Conservation (phyloP, 1,140 invertebrate genomes). For the Elymnias hypermnestra region DNA sequence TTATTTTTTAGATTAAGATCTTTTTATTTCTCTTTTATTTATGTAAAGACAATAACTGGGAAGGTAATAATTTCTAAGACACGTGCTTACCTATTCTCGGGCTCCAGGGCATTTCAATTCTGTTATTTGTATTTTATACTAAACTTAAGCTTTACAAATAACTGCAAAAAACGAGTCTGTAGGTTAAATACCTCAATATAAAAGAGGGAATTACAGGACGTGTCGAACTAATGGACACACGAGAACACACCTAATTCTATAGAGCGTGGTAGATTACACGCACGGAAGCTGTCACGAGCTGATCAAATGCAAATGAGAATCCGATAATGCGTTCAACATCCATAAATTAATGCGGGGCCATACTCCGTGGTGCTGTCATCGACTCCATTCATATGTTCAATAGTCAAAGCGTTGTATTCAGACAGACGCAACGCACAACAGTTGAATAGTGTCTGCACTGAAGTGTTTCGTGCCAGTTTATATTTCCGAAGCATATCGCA, state of each 20-base stretch:
- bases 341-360: conserved; percentile 67
- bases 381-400: conserved; percentile 54
- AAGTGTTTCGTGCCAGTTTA: conserved; percentile 50
- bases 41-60: no score
- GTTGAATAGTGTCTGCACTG: conserved; percentile 58
- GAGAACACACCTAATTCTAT: background rate
- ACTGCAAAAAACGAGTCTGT: no score
- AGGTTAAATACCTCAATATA: no score
- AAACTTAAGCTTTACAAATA: no score
- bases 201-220: background rate
- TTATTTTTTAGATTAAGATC: no score
- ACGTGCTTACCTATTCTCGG: no score
- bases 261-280: conserved; percentile 21
- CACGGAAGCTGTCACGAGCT: conserved; percentile 29
- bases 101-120: no score
- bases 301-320: conserved; percentile 41
- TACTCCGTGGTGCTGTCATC: conserved; percentile 35
- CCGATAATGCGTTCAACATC: conserved; percentile 42
- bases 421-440: conserved; percentile 42
- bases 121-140: no score
- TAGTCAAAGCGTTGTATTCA: conserved; percentile 52
- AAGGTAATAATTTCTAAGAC: no score
- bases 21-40: no score
- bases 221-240: background rate
- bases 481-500: conserved; percentile 47